Conservation (phyloP, 2,113 vertebrate species). For the Acrocephalus arundinaceus region DNA sequence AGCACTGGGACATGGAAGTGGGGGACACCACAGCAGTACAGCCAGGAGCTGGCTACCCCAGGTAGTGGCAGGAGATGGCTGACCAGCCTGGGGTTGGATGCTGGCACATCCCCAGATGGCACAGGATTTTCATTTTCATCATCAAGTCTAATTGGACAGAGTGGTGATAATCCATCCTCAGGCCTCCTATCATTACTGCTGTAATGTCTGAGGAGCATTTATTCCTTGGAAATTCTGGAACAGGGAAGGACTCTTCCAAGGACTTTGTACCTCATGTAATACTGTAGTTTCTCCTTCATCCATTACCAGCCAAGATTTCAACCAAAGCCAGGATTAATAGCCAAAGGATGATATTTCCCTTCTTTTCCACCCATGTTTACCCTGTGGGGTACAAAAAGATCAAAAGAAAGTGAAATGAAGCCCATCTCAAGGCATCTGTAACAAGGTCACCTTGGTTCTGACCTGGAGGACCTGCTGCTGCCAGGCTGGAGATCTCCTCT, state of each 20-base stretch:
- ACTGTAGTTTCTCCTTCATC: background rate
- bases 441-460: background rate
- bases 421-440: background rate
- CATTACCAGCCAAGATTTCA: background rate
- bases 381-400: background rate
- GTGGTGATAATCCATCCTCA: background rate
- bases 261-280: background rate
- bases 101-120: rapidly evolving
- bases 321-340: background rate
- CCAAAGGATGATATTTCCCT: background rate
- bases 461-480: background rate
- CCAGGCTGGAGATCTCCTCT: background rate
- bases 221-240: background rate
- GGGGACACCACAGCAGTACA: background rate
- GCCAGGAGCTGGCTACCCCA: background rate
- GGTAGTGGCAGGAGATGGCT: background rate
- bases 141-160: background rate
- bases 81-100: background rate
- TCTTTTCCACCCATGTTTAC: background rate
- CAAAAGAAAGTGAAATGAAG: background rate
- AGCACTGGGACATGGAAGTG: background rate
- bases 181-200: background rate
- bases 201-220: background rate
- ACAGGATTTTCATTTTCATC: background rate
- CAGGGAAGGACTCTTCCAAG: background rate